Conservation (phyloP, 1,140 invertebrate species). For the Aphelinus certus region DNA sequence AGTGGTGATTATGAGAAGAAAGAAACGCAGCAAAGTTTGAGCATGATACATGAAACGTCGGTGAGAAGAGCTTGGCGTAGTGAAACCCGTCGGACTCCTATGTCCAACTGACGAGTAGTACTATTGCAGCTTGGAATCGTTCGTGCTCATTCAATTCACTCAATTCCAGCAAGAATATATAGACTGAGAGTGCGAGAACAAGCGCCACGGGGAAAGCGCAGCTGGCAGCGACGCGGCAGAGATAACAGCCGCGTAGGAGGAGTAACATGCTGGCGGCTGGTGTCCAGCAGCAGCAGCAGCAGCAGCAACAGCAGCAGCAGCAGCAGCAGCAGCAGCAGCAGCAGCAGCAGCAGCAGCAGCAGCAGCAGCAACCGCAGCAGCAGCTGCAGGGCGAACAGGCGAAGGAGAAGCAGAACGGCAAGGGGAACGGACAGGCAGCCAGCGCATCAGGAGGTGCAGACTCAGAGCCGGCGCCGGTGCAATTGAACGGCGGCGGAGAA, state of each 20-base stretch:
- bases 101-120: too few relatives aligned
- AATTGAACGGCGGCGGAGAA: not conserved
- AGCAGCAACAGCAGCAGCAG: slow-evolving; percentile 55
- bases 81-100: too few relatives aligned
- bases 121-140: too few relatives aligned
- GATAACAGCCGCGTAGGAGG: slow-evolving; percentile 5
- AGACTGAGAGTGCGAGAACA: too few relatives aligned
- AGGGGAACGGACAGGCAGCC: slow-evolving; percentile 15
- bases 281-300: slow-evolving; percentile 51
- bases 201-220: not conserved
- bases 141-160: too few relatives aligned
- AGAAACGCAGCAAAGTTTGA: too few relatives aligned
- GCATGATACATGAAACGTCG: too few relatives aligned
- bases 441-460: not conserved
- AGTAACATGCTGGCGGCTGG: slow-evolving; percentile 28
- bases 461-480: not conserved
- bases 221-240: slow-evolving; percentile 14
- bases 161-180: too few relatives aligned
- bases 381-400: slow-evolving; percentile 57
- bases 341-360: slow-evolving; percentile 59
- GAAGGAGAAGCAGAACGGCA: not conserved
- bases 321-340: slow-evolving; percentile 67
- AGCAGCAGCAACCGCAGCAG: slow-evolving; percentile 65
- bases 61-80: too few relatives aligned
- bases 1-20: too few relatives aligned